Evolutionary conservation across 1,140 invertebrate species (phyloP), one percentile per base, ranked within the genome.

Genomic region (Bursaphelenchus mucronatus): DNA sequence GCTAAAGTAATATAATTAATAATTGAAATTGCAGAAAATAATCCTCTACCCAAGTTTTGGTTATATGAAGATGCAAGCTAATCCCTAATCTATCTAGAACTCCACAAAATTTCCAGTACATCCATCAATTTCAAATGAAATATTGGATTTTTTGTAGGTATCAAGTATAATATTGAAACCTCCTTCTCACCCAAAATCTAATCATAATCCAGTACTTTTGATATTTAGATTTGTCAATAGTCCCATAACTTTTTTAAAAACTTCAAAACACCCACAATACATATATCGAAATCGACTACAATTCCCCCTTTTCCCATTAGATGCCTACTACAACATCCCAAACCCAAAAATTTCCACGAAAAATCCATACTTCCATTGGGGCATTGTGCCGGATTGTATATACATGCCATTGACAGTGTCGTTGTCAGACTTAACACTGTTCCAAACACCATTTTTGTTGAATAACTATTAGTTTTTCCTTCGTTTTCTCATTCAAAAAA

Each of bases 381-480:
- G 39, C 70, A 71, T 19, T 70, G 52, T 19, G 61, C 54, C 21
- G 70, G 70, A 46, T 73, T 52, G 30, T 71, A 67, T 43, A 53
- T 46, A 64, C 70, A 71, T 10, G 65, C 53, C 39, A 71, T 40
- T 15, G 70, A 74, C 5, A 71, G 41, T 13, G 74, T 75, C 21
- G 70, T 75, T 55, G 70, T 69, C 49, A 71, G 52, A 64, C 53
- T 71, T 51, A 71, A 51, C n/a, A 71, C 59, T 39, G 71, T 50
- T 41, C 70, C 70, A 53, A 71, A 71, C 19, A 71, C 74, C 70
- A 71, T 71, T 70, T 64, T 50, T 64, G 40, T n/a, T 30, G n/a
- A 15, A 39, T 61, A 59, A 62, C 54, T 55, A 21, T 30, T 21
- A 15, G n/a, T 30, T 47, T n/a, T 55, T 47, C n/a, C 30, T 21